phyloP scores from a whole-genome alignment of 2,113 vertebrate species.

The Shinisaurus crocodilurus region DNA sequence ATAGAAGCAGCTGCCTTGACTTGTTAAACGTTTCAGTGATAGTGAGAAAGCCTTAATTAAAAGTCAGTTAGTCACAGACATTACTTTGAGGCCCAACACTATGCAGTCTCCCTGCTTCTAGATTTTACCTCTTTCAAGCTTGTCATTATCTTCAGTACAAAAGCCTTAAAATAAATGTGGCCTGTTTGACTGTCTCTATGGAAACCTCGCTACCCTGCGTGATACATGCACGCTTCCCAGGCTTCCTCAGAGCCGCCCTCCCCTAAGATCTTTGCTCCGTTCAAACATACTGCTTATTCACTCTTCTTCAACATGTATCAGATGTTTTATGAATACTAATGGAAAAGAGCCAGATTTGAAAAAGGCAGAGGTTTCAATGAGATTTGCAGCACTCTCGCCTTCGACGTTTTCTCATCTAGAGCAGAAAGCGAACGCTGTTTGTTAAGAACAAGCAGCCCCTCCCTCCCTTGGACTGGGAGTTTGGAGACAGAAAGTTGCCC shows the following conservation, averaged over 20 bases:
- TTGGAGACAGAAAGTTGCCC: neutral
- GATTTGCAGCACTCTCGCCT: neutral
- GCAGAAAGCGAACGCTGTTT: neutral
- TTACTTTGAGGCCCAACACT: conserved; percentile 52
- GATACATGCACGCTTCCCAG: conserved; percentile 51
- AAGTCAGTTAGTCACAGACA: conserved; percentile 77
- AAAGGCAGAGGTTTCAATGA: neutral
- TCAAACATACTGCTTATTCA: conserved; percentile 55
- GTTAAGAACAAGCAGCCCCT: neutral
- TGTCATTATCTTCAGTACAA: conserved; percentile 66
- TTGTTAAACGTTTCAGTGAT: conserved; percentile 41
- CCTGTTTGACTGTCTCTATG: conserved; percentile 67
- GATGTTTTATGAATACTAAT: conserved; percentile 53
- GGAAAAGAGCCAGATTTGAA: conserved; percentile 32
- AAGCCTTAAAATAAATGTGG: conserved; percentile 50
- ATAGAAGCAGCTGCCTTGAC: conserved; percentile 40
- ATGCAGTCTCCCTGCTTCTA: conserved; percentile 49
- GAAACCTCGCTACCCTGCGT: conserved; percentile 65
- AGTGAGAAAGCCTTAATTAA: conserved; percentile 72
- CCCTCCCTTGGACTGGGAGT: neutral
- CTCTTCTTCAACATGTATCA: conserved; percentile 24
- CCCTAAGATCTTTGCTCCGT: conserved; percentile 62
- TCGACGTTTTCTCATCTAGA: neutral
- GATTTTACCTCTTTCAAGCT: conserved; percentile 29
- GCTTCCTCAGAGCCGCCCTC: conserved; percentile 50